phyloP scores from a whole-genome alignment of 1,140 invertebrate genomes.

The Hestina assimilis region DNA sequence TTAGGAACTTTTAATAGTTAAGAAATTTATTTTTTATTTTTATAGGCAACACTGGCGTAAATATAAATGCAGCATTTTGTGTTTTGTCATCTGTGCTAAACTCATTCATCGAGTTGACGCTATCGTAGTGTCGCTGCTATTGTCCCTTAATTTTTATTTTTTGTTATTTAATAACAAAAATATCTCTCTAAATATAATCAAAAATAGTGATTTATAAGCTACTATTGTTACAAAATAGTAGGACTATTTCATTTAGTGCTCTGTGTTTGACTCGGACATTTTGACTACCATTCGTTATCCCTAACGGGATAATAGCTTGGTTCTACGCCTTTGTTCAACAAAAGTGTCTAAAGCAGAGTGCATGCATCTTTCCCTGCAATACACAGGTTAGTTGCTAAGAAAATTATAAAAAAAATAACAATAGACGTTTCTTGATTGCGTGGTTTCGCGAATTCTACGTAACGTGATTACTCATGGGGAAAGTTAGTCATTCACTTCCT shows the following conservation, averaged over 20 bases:
- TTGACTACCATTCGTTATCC: slow-evolving; percentile 72
- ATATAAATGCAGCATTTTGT: slow-evolving; percentile 2
- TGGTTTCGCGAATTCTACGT: slow-evolving; percentile 41
- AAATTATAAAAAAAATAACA: slow-evolving; percentile 2
- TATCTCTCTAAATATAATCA: slow-evolving; percentile 28
- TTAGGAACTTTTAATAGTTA: too few relatives aligned
- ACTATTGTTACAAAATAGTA: slow-evolving; percentile 54
- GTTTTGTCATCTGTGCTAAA: slow-evolving; percentile 25
- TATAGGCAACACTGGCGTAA: slow-evolving; percentile 15
- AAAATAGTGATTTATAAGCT: slow-evolving; percentile 41
- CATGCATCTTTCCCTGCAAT: slow-evolving; percentile 78
- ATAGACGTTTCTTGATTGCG: slow-evolving; percentile 23
- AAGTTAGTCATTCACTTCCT: slow-evolving; percentile 70
- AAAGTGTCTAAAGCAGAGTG: slow-evolving; percentile 76
- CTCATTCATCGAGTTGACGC: slow-evolving; percentile 56
- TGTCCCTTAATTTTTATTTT: slow-evolving; percentile 69
- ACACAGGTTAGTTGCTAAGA: slow-evolving; percentile 62
- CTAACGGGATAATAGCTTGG: slow-evolving; percentile 77
- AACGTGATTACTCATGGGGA: slow-evolving; percentile 66
- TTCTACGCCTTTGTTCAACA: slow-evolving; percentile 70
- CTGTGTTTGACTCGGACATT: slow-evolving; percentile 48
- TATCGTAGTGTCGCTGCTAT: slow-evolving; percentile 46
- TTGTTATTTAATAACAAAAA: slow-evolving; percentile 57
- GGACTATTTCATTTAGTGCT: slow-evolving; percentile 48
- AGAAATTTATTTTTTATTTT: slow-evolving; percentile 4